Base-by-base conservation (phyloP, 2,888 invertebrate genomes). In the Noctuana brunneofusca region DNA sequence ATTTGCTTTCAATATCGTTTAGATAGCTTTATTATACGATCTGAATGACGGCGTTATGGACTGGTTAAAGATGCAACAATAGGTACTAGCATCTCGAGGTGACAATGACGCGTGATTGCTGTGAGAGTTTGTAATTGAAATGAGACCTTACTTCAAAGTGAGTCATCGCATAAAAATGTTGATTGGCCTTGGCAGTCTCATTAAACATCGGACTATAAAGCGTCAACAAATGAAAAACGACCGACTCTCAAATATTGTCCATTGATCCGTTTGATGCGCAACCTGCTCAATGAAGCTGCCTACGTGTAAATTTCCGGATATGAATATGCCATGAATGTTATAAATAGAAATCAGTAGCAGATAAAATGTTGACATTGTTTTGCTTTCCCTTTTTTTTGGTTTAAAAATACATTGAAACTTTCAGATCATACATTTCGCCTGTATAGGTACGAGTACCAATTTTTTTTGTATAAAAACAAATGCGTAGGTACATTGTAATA, bases 71-170 rank as follows among this genome's bases (percentile, higher is more conserved):
- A 75, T 78, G 73, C 72, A 80, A 87, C 84, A 88, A 87, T 82
- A 78, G 73, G 6, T 43, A 43, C 43, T 64, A 73, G 74, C 77
- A 74, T 77, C 79, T 83, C 75, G 77, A 79, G 80, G 87, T 84
- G 89, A 91, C 90, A 90, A 91, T 90, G 82, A 87, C 71, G 74
- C 82, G 84, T 91, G 89, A 90, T 91, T 91, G 85, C 81, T 71
- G 78, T 75, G 86, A 86, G 86, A 86, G 78, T 81, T 77, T 82
- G 81, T 88, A 87, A 87, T 85, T 86, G 83, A 87, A 87, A 83
- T 86, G 78, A 79, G 77, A 83, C 79, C 79, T 80, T 79, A 80
- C 72, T 78, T 76, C 69, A 67, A 73, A 76, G 72, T 89, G 89
- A 87, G 75, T 89, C 89, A 89, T 74, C 71, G 64, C 60, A 66